Conservation (phyloP, 2,113 vertebrate genomes). For the Mesoclemmys tuberculata region DNA sequence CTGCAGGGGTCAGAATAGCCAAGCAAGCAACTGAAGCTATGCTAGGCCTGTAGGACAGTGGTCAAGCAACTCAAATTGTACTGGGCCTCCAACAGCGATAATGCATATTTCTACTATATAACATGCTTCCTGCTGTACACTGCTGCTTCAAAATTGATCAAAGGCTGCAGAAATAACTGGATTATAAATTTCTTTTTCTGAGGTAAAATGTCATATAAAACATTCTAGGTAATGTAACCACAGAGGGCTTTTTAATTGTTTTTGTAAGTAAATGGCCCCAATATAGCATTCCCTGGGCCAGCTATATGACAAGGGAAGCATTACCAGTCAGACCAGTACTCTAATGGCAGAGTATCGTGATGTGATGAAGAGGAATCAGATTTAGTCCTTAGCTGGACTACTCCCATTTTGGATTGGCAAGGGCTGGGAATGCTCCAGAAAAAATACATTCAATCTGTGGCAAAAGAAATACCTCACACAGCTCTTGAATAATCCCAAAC, state of each 20-base stretch:
- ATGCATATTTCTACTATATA: slow-evolving; percentile 27
- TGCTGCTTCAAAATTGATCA: background rate
- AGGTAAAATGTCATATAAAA: background rate
- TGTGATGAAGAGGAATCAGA: background rate
- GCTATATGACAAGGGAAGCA: background rate
- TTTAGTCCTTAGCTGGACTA: background rate
- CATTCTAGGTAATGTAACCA: background rate
- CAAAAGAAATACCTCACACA: background rate
- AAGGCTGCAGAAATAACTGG: slow-evolving; percentile 4
- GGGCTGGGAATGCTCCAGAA: background rate
- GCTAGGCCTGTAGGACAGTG: no score
- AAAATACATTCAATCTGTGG: background rate
- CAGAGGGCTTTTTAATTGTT: background rate
- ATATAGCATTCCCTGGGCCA: background rate
- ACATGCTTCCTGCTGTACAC: slow-evolving; percentile 12
- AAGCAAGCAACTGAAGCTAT: no score
- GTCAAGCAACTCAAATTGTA: no score
- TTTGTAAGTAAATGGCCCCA: background rate
- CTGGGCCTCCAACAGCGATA: no score
- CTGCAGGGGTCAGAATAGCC: no score
- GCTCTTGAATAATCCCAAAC: background rate
- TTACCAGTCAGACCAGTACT: background rate
- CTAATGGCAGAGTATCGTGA: background rate
- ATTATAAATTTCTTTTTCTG: background rate
- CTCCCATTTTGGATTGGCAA: background rate